Evolutionary conservation across 2,888 invertebrate species (phyloP).

Genomic region (Pimpla rufipes): DNA sequence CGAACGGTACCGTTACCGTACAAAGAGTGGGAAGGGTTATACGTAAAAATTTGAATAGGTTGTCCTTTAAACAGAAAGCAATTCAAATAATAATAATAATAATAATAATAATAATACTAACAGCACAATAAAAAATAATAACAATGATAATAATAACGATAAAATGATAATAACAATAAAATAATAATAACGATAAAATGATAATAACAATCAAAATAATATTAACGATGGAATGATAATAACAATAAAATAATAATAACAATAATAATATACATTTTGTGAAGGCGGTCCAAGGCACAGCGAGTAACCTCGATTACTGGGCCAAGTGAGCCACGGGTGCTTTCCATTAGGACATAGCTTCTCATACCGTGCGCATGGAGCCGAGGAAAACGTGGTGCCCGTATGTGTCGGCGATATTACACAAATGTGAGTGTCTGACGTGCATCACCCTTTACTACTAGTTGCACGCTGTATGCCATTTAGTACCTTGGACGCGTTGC

Average conservation of each 20-base stretch:
- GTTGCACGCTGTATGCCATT: background rate
- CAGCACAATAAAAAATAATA: too few species aligned
- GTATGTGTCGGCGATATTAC: constrained; percentile 1
- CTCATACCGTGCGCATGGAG: background rate
- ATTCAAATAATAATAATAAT: too few species aligned
- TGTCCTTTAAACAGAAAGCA: too few species aligned
- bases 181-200: too few species aligned
- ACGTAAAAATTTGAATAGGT: too few species aligned
- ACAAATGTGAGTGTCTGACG: constrained; percentile 7
- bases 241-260: background rate
- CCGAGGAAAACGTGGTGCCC: background rate
- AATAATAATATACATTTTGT: constrained; percentile 25
- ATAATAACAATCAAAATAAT: too few species aligned
- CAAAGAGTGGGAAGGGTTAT: too few species aligned
- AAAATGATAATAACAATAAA: too few species aligned
- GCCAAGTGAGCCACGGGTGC: background rate
- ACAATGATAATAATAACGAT: too few species aligned
- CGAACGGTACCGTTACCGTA: too few species aligned
- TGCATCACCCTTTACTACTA: constrained; percentile 25
- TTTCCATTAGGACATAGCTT: background rate
- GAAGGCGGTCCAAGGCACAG: background rate
- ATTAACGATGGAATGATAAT: too few species aligned
- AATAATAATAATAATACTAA: too few species aligned
- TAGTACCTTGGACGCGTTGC: background rate
- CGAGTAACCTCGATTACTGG: constrained; percentile 18